phyloP scores from a whole-genome alignment of 2,113 vertebrate species.

The Odobenus rosmarus region DNA sequence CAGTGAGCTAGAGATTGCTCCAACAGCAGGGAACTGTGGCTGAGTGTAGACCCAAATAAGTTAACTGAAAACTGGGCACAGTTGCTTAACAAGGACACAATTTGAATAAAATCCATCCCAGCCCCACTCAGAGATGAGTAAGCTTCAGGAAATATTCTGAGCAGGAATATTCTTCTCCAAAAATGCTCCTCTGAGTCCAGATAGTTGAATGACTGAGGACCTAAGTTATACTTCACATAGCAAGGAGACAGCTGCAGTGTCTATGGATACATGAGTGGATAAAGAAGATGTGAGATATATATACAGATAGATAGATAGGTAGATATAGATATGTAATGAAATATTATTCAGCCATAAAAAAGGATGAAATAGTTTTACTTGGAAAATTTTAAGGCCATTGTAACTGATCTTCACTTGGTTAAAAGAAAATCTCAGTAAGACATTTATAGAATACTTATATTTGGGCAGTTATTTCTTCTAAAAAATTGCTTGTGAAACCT shows the following conservation, averaged over 20 bases:
- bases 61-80: background rate
- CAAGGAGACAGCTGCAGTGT: background rate
- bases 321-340: background rate
- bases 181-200: background rate
- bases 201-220: background rate
- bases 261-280: background rate
- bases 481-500: background rate
- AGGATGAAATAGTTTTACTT: background rate
- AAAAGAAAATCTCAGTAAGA: constrained; percentile 8
- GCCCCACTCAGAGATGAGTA: background rate
- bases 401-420: background rate
- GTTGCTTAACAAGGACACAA: constrained; percentile 40
- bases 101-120: background rate
- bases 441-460: background rate
- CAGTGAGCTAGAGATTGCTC: background rate
- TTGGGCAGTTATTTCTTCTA: background rate
- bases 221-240: background rate
- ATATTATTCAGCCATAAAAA: background rate
- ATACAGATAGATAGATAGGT: background rate
- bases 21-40: background rate
- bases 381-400: background rate
- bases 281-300: background rate
- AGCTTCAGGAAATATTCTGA: background rate
- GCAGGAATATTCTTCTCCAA: background rate
- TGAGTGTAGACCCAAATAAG: constrained; percentile 5